Conservation (phyloP, 2,888 invertebrate genomes). For the Dolichomitus sp. region DNA sequence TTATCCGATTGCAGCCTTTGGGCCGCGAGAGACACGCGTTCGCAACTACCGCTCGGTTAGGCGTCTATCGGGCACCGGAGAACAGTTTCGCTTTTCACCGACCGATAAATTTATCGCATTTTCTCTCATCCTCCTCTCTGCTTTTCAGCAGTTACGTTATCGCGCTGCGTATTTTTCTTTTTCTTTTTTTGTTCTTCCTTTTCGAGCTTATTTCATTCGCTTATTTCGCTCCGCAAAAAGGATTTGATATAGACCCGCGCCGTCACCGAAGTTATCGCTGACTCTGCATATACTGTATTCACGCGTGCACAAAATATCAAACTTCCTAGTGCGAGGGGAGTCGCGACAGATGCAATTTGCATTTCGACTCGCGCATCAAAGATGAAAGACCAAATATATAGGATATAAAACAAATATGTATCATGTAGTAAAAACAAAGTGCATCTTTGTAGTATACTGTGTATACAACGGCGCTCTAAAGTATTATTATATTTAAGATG, state of each 20-base stretch:
- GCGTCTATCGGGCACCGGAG: slow-evolving; percentile 6
- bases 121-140: slow-evolving; percentile 25
- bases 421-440: slow-evolving; percentile 42
- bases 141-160: slow-evolving; percentile 19
- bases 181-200: slow-evolving; percentile 9
- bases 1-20: slow-evolving; percentile 63
- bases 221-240: slow-evolving; percentile 40
- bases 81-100: slow-evolving; percentile 49
- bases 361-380: slow-evolving; percentile 43
- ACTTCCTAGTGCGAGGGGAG: neutral
- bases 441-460: slow-evolving; percentile 16
- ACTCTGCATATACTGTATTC: slow-evolving; percentile 2
- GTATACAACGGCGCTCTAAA: neutral
- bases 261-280: slow-evolving; percentile 25
- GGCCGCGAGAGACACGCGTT: slow-evolving; percentile 43
- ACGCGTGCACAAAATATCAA: slow-evolving; percentile 33
- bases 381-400: slow-evolving; percentile 58
- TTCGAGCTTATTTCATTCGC: slow-evolving; percentile 31
- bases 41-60: slow-evolving; percentile 4
- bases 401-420: slow-evolving; percentile 11
- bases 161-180: neutral
- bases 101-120: slow-evolving; percentile 61
- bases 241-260: slow-evolving; percentile 19
- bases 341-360: slow-evolving; percentile 64
- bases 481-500: slow-evolving; percentile 46